These are phyloP conservation scores for Montipora capricornis DNA, from an alignment of 64 coral and sea anemone genomes.

Conservation along the genomic window DNA sequence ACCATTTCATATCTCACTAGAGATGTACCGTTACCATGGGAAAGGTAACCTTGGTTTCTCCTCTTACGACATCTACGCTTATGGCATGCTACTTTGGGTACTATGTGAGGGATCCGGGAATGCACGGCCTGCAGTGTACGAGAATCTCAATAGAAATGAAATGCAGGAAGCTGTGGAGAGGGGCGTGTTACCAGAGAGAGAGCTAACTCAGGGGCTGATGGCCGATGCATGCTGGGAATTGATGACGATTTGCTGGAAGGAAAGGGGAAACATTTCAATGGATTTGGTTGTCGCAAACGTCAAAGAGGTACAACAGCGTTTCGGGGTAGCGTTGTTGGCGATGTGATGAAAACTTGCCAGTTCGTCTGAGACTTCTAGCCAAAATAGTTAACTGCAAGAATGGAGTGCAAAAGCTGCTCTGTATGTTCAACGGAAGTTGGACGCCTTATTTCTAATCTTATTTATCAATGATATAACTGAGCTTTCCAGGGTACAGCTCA, in stretches of 20 bases:
- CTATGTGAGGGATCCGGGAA: conserved; percentile 52
- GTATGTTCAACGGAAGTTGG: no score
- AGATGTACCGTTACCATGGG: conserved; percentile 40
- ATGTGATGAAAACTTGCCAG: no score
- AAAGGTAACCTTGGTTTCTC: neutral
- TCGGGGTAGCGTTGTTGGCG: no score
- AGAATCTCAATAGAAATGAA: neutral
- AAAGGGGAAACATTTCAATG: neutral
- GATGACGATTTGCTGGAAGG: conserved; percentile 46
- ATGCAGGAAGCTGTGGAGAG: conserved; percentile 18
- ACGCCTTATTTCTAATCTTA: no score
- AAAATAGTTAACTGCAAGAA: no score
- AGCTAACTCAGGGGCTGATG: neutral
- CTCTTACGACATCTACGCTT: conserved; percentile 71
- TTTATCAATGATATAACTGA: no score
- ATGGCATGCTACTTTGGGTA: conserved; percentile 66
- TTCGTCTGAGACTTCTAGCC: no score
- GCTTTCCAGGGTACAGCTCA: no score
- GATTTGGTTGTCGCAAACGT: neutral
- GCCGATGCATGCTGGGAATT: conserved; percentile 61
- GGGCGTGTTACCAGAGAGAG: conserved; percentile 34
- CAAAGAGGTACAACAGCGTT: neutral
- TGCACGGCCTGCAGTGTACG: conserved; percentile 26
- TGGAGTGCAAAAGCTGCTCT: no score
- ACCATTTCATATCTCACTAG: conserved; percentile 77